These are phyloP conservation scores for Mesocricetus auratus DNA, from an alignment of 2,113 vertebrate genomes.

Conservation along the genomic window DNA sequence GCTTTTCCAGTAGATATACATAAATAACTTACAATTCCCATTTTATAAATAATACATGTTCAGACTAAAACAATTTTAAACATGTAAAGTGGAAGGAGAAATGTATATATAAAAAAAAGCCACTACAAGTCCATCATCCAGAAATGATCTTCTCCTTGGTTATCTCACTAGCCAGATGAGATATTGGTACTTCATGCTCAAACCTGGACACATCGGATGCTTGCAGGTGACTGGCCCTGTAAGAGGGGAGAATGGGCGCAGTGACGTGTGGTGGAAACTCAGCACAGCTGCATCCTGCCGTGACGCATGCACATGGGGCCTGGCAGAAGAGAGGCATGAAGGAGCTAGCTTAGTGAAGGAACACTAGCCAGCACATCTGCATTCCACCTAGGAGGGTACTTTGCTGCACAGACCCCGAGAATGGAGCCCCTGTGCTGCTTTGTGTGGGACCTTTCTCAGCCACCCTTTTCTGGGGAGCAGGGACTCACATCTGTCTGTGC, in stretches of 20 bases:
- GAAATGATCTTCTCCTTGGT: not conserved
- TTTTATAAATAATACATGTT: slow-evolving; percentile 27
- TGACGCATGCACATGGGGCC: not conserved
- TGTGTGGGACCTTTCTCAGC: not conserved
- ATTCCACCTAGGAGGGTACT: not conserved
- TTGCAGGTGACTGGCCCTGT: not conserved
- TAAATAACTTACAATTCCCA: not conserved
- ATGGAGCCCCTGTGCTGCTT: not conserved
- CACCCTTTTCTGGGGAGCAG: not conserved
- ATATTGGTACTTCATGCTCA: not conserved
- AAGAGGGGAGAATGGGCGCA: not conserved
- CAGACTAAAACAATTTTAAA: not conserved
- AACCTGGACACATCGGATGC: not conserved
- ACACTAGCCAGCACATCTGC: not conserved
- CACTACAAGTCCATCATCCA: not conserved
- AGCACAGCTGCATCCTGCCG: not conserved
- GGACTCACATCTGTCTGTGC: not conserved
- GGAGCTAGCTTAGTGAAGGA: not conserved
- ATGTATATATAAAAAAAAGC: not conserved
- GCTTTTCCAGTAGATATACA: slow-evolving; percentile 34
- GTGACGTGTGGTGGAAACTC: not conserved
- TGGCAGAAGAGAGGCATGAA: not conserved
- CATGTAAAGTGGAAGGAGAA: slow-evolving; percentile 31
- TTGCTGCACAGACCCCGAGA: not conserved
- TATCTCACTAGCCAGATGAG: not conserved